Evolutionary conservation across 2,888 invertebrate genomes (phyloP).

Genomic region (Drosophila affinis): DNA sequence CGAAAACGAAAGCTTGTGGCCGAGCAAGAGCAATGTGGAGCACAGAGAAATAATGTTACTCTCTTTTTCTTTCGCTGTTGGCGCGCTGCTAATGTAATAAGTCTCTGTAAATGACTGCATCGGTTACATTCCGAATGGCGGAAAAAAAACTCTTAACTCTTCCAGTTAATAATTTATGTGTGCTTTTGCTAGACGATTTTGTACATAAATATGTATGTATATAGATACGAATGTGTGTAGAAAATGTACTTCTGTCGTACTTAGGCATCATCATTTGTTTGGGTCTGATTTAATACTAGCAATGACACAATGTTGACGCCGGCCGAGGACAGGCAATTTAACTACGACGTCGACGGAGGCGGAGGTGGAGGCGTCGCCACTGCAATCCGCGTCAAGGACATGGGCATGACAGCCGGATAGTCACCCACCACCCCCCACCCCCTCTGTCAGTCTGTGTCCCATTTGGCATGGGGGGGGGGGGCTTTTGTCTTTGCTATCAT

Average conservation of each 20-base stretch:
- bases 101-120: too few species aligned
- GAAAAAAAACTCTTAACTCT: too few species aligned
- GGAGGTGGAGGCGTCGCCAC: slow-evolving; percentile 37
- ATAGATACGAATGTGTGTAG: too few species aligned
- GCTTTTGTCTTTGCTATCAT: slow-evolving; percentile 70
- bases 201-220: too few species aligned
- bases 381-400: slow-evolving; percentile 63
- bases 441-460: slow-evolving; percentile 24
- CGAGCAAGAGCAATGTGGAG: too few species aligned
- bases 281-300: slow-evolving; percentile 64
- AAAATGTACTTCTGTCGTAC: slow-evolving; percentile 24
- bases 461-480: slow-evolving; percentile 32
- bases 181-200: too few species aligned
- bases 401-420: slow-evolving; percentile 26
- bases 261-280: slow-evolving; percentile 54
- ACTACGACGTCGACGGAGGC: slow-evolving; percentile 41
- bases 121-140: too few species aligned
- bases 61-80: too few species aligned
- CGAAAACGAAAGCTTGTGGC: too few species aligned
- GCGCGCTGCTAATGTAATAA: too few species aligned
- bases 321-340: slow-evolving; percentile 70
- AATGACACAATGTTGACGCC: slow-evolving; percentile 45
- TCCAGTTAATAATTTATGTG: too few species aligned
- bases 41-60: too few species aligned
- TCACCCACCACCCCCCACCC: background rate